Evolutionary conservation across 2,797 vertebrate genomes (phyloP), one percentile per base, ranked within the genome.

Genomic region (Euthynnus affinis): DNA sequence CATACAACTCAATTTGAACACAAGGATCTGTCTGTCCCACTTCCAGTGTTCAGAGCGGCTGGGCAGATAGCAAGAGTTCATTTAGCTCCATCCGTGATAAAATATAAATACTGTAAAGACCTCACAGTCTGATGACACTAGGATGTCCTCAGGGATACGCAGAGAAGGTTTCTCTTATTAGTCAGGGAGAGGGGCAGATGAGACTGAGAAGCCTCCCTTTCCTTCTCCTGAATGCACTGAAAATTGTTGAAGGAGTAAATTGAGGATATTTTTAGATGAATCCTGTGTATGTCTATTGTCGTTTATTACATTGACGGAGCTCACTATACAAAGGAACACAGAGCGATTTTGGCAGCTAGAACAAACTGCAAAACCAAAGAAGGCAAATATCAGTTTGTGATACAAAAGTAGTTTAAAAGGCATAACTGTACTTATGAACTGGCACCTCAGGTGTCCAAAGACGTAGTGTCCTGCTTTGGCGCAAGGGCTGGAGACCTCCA

Each of bases 381-480:
- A 95, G 94, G 94, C 94, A 94, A 92, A 96, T 92, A 91, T 92
- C 91, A 92, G 88, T 95, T 93, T 91, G 87, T 91, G 87, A 89
- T 93, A 91, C 84, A 94, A 94, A 94, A 94, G 91, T 91, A 92
- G 92, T 96, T 89, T 88, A 91, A 94, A 96, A 96, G 94, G 94
- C 95, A 94, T 90, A 93, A 94, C 89, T 95, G 91, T 94, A 94
- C 92, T 91, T 81, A 81, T 79, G 87, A 88, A 88, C 71, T 83
- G 88, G 91, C 89, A 91, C 88, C 89, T 80, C 63, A 42, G 88
- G 91, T 91, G 91, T 93, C 86, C 90, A 79, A 84, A 89, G 81
- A 80, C 53, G 88, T 79, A 53, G 83, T 74, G 85, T 89, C 74
- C 86, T 88, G 92, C 88, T 93, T 91, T 88, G 89, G 90, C 76